Evolutionary conservation across 2,888 invertebrate species (phyloP).

Genomic region (Melieria picta): DNA sequence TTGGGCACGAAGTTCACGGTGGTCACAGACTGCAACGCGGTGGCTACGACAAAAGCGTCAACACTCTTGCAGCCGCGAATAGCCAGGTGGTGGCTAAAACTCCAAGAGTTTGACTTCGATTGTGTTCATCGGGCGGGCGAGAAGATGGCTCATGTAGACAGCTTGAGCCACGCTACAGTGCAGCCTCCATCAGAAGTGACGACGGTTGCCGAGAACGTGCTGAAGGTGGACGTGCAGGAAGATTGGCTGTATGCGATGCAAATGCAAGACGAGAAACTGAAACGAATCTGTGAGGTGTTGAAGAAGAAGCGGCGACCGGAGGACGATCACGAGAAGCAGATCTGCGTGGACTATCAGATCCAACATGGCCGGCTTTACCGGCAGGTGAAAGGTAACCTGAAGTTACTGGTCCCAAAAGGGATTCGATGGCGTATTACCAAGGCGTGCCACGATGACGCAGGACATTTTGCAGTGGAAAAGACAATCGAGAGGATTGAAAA

Average conservation of each 20-base stretch:
- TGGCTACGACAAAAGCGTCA: neutral
- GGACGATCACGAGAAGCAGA: neutral
- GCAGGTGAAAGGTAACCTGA: neutral
- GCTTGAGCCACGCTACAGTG: slow-evolving; percentile 9
- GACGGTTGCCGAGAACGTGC: slow-evolving; percentile 16
- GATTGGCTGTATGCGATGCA: slow-evolving; percentile 26
- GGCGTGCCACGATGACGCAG: slow-evolving; percentile 3
- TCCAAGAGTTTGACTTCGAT: slow-evolving; percentile 21
- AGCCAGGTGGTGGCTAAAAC: slow-evolving; percentile 29
- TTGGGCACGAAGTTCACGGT: slow-evolving; percentile 15
- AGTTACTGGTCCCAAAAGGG: neutral
- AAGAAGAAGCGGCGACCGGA: neutral
- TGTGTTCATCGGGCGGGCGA: slow-evolving; percentile 6
- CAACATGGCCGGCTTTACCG: neutral
- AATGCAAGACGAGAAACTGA: slow-evolving; percentile 20
- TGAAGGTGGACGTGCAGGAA: slow-evolving; percentile 9
- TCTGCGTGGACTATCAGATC: neutral
- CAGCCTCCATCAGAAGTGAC: neutral
- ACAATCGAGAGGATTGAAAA: slow-evolving; percentile 8
- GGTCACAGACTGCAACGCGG: slow-evolving; percentile 28
- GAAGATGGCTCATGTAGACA: slow-evolving; percentile 21
- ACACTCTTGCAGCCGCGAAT: slow-evolving; percentile 10
- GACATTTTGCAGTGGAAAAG: slow-evolving; percentile 13
- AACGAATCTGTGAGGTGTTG: slow-evolving; percentile 6
- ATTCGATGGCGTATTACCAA: neutral